Evolutionary conservation across 2,888 invertebrate genomes (phyloP), one percentile per base, ranked within the genome.

Genomic region (Machimus atricapillus): DNA sequence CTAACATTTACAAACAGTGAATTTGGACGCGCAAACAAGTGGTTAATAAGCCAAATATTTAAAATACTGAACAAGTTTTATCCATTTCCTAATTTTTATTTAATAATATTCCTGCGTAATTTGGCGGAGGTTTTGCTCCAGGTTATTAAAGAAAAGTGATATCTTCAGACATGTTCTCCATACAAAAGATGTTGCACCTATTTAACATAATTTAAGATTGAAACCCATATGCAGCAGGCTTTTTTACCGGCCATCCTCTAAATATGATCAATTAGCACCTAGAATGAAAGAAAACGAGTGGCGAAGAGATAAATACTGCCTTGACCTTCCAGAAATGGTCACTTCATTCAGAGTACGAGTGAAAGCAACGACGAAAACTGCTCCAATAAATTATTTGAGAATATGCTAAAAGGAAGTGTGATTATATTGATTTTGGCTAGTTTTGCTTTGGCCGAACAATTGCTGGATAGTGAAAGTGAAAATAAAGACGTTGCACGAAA

Each of bases 341-440:
- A 78, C 23, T 78, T 8, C 78, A 27, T 43, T 78, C 19, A 19
- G 37, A 23, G 46, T 78, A 40, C n/a, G 16, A 66, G 37, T 46
- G 78, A 78, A 78, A 78, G 66, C 66, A 66, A 23, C 66, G 19
- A 23, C 66, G 27, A 0, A 66, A 66, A 66, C 66, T 66, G 66
- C 66, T 66, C 66, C 27, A 23, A 27, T 66, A 23, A 66, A 66
- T 1, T 66, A 19, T 9, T 19, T 43, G 19, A 31, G 31, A 87
- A 87, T 79, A 86, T 87, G 87, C 27, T 66, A 19, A 81, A 81
- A 86, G 79, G 40, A 58, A 58, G 78, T 46, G 66, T 88, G 76
- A 46, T 88, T 66, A 31, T 87, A 37, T 23, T 88, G 76, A 46
- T 81, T 76, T 52, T 86, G 19, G 77, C 74, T 43, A 79, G 52